Evolutionary conservation across 1,140 invertebrate genomes (phyloP).

Genomic region (Drosophila trapezifrons): DNA sequence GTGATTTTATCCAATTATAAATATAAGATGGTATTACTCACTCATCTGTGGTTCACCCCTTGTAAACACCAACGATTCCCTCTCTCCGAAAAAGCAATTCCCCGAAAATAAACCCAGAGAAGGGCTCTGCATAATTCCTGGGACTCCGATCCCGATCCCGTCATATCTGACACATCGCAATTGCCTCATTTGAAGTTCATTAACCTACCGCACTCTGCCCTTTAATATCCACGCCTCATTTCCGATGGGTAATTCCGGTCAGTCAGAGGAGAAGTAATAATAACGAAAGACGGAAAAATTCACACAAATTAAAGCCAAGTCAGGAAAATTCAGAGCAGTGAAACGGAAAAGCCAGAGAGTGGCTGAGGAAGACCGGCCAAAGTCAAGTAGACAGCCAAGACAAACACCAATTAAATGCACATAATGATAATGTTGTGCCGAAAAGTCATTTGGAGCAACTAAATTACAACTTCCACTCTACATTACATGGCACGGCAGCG

Average conservation of each 20-base stretch:
- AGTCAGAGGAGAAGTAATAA: slow-evolving; percentile 11
- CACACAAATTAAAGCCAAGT: slow-evolving; percentile 70
- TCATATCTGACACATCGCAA: slow-evolving; percentile 8
- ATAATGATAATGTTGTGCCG: slow-evolving; percentile 82
- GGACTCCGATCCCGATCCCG: not conserved
- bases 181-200: slow-evolving; percentile 22
- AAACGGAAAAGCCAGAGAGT: slow-evolving; percentile 9
- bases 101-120: not conserved
- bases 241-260: slow-evolving; percentile 26
- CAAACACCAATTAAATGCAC: slow-evolving; percentile 79
- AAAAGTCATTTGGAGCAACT: slow-evolving; percentile 80
- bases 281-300: slow-evolving; percentile 51
- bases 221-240: slow-evolving; percentile 19
- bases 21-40: slow-evolving; percentile 16
- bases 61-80: not conserved
- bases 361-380: slow-evolving; percentile 6
- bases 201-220: slow-evolving; percentile 12
- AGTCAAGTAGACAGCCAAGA: slow-evolving; percentile 60
- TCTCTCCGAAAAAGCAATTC: not conserved
- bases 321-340: slow-evolving; percentile 24
- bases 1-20: not conserved
- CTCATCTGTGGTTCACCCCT: slow-evolving; percentile 6
- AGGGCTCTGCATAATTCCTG: not conserved
- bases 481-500: slow-evolving; percentile 72
- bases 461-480: slow-evolving; percentile 82